Conservation (phyloP, 2,797 vertebrate species). For the Lemur catta region DNA sequence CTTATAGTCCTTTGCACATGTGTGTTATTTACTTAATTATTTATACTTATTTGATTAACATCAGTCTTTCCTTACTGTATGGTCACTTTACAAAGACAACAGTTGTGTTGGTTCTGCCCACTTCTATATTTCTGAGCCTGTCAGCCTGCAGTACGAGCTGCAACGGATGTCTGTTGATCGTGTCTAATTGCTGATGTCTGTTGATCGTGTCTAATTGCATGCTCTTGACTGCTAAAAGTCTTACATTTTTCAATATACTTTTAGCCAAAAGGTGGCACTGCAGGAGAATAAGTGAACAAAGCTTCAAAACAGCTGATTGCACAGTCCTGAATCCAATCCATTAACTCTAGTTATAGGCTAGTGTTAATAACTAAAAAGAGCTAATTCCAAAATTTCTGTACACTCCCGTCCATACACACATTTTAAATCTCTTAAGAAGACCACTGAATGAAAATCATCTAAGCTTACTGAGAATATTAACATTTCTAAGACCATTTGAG, state of each 20-base stretch:
- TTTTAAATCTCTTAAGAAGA: background rate
- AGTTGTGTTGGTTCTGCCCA: background rate
- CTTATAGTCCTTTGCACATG: background rate
- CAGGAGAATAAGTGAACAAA: constrained; percentile 76
- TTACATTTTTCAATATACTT: constrained; percentile 30
- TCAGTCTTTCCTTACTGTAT: background rate
- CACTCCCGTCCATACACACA: background rate
- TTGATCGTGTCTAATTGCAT: background rate
- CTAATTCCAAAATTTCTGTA: background rate
- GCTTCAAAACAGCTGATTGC: background rate
- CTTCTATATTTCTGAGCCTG: background rate
- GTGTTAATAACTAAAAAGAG: background rate
- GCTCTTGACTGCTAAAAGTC: background rate
- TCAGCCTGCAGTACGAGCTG: too few relatives aligned
- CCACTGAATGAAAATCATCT: background rate
- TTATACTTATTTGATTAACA: background rate
- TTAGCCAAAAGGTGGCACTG: constrained; percentile 88
- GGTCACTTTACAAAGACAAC: background rate
- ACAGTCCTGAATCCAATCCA: background rate
- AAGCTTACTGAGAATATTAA: background rate
- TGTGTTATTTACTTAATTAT: background rate
- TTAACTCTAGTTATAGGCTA: background rate
- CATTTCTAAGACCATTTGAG: background rate
- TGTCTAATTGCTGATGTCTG: background rate
- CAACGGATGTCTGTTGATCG: background rate